phyloP scores from a whole-genome alignment of 2,797 vertebrate species.

The Sorex maritimensis region DNA sequence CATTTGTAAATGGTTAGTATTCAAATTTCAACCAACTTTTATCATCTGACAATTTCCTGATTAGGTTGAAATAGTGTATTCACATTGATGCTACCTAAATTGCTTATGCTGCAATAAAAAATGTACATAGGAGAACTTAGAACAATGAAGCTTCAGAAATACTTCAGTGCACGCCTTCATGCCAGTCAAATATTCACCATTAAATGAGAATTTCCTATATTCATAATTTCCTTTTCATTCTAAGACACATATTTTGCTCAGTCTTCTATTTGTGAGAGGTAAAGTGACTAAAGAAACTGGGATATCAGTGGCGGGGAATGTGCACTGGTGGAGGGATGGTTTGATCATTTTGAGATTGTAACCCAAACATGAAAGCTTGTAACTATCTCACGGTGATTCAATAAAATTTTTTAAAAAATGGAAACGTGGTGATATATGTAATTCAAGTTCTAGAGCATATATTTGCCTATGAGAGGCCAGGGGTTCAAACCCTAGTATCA shows the following conservation, averaged over 20 bases:
- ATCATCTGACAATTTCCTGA: conserved; percentile 76
- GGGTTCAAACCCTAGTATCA: too few species aligned
- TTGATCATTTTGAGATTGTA: too few species aligned
- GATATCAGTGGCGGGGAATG: too few species aligned
- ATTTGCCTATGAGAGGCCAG: too few species aligned
- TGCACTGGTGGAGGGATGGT: too few species aligned
- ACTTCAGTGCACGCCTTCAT: not conserved
- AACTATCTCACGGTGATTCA: too few species aligned
- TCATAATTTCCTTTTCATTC: not conserved
- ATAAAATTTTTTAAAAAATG: too few species aligned
- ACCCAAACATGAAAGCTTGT: too few species aligned
- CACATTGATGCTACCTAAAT: conserved; percentile 30
- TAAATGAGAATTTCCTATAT: conserved; percentile 31
- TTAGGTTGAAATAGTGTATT: conserved; percentile 79
- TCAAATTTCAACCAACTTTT: conserved; percentile 18
- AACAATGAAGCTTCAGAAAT: conserved; percentile 35
- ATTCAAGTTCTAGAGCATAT: too few species aligned
- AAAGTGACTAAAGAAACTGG: not conserved
- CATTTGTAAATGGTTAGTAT: conserved; percentile 33
- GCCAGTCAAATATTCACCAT: not conserved
- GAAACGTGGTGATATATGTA: too few species aligned
- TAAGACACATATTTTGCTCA: not conserved
- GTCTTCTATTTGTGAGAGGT: conserved; percentile 38
- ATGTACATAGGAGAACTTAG: not conserved
- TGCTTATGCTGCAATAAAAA: conserved; percentile 21